Evolutionary conservation across 2,113 vertebrate genomes (phyloP), one percentile per base, ranked within the genome.

Genomic region (Copsychus sechellarum): DNA sequence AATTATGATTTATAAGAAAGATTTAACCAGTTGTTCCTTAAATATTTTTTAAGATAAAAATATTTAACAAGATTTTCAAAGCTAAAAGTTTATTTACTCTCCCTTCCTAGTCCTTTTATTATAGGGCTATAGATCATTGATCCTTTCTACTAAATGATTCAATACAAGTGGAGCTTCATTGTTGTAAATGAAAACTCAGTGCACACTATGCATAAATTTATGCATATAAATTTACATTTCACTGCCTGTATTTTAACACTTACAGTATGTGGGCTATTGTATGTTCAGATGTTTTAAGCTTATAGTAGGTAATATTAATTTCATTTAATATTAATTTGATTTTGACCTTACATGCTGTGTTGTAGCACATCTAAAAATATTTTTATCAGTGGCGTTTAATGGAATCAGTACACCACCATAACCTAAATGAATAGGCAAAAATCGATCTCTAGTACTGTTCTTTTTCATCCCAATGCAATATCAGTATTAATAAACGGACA

Each of bases 361-460:
- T 64, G 18, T 77, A 82, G 42, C 42, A 65, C 33, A 53, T 77
- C 57, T 57, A 81, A 91, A 95, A 91, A 25, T 82, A 82, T 58
- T 76, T 71, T 64, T 61, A 61, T 40, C n/a, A 58, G 36, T 80
- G 62, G 42, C 64, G 80, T 79, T 92, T 94, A 92, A 78, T 92
- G 54, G 73, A 95, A 87, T 62, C 70, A 88, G 29, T 92, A 38
- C 67, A 69, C 85, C 31, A 76, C 18, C 43, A 29, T 82, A 85
- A 72, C 26, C 34, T 86, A 81, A 92, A 92, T 70, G 50, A 91
- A 90, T 14, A 61, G 66, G 42, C 60, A 92, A 92, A 92, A 85
- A 92, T 48, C n/a, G 5, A 90, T 80, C 36, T 93, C n/a, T 20
- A 61, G 28, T 50, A 45, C 23, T 80, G 45, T 50, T 66, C 25